Evolutionary conservation across 2,113 vertebrate species (phyloP).

Genomic region (Hemiprocne comata): DNA sequence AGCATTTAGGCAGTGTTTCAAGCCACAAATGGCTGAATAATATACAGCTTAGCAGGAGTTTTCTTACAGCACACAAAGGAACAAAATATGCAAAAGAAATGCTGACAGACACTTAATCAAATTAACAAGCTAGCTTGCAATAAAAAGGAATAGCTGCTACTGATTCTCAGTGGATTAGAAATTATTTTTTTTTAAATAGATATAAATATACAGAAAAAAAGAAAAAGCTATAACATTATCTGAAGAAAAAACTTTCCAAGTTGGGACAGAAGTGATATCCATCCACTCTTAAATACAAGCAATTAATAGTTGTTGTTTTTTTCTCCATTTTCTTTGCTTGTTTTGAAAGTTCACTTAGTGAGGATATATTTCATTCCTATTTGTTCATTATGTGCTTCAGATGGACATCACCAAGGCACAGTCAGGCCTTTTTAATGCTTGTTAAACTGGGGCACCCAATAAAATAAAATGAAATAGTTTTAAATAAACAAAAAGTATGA

Average conservation of each 20-base stretch:
- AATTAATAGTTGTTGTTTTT: background rate
- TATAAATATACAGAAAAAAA: background rate
- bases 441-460: background rate
- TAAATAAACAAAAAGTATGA: background rate
- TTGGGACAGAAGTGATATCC: background rate
- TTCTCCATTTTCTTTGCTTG: background rate
- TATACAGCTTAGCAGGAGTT: background rate
- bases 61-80: constrained; percentile 7
- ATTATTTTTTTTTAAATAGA: background rate
- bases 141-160: background rate
- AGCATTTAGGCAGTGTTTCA: constrained; percentile 44
- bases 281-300: background rate
- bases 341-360: background rate
- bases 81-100: background rate
- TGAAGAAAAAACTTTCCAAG: background rate
- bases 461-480: background rate
- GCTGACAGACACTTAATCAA: background rate
- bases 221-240: background rate
- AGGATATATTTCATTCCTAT: background rate
- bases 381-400: background rate
- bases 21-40: constrained; percentile 40
- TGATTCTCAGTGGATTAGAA: background rate
- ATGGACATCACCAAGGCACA: background rate
- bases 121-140: background rate
- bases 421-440: background rate